Conservation (phyloP, 2,797 vertebrate species). For the Nasua narica region DNA sequence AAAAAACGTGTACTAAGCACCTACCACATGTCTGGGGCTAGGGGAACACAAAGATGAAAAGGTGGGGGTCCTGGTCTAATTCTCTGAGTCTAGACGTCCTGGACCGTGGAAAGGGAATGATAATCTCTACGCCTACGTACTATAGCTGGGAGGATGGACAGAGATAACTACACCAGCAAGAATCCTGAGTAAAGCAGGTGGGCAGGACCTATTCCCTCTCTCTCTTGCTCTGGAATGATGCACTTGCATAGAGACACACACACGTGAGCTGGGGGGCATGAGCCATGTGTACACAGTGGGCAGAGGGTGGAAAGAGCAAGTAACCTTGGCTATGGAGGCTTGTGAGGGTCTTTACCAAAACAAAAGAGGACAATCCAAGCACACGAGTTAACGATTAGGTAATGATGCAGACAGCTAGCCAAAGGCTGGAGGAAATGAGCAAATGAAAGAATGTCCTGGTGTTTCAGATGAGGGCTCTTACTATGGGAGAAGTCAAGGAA, state of each 20-base stretch:
- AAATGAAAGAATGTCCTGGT: too few species aligned
- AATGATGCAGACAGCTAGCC: neutral
- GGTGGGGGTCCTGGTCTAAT: neutral
- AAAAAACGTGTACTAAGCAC: neutral
- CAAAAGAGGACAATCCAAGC: neutral
- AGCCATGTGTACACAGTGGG: fast-evolving
- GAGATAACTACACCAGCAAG: neutral
- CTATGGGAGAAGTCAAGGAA: neutral
- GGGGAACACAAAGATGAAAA: neutral
- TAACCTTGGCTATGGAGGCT: neutral
- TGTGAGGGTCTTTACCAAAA: neutral
- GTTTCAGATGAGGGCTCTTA: neutral
- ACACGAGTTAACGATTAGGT: neutral
- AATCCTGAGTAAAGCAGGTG: too few species aligned
- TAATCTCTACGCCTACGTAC: neutral
- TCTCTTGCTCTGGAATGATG: neutral
- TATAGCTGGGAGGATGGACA: neutral
- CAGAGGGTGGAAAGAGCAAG: neutral
- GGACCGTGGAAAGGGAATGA: neutral
- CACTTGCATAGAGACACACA: too few species aligned
- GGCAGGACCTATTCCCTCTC: too few species aligned
- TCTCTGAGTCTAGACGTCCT: neutral
- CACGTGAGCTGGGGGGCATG: neutral
- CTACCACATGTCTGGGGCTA: neutral
- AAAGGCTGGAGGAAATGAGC: neutral